Evolutionary conservation across 2,113 vertebrate genomes (phyloP).

Genomic region (Xenus cinereus): DNA sequence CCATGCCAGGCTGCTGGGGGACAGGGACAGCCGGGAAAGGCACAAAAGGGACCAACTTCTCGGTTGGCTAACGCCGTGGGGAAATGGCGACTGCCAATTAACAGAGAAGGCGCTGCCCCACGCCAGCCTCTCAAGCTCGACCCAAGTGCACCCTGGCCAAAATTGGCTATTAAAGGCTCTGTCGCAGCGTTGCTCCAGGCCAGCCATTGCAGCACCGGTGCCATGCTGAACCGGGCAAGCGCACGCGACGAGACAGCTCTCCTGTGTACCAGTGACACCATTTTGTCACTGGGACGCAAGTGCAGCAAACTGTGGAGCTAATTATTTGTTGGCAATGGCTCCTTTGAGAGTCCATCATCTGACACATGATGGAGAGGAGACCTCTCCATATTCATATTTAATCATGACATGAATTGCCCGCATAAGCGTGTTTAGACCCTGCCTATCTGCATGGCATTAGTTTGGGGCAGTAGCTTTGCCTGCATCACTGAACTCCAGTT

Average conservation of each 20-base stretch:
- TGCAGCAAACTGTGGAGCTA: not conserved
- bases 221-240: not conserved
- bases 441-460: not conserved
- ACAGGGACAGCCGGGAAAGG: not conserved
- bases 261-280: constrained; percentile 40
- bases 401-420: not conserved
- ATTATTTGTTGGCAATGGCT: constrained; percentile 4
- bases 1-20: not conserved
- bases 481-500: not conserved
- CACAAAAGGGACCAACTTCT: not conserved
- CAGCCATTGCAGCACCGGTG: not conserved
- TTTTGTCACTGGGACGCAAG: constrained; percentile 48
- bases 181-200: not conserved
- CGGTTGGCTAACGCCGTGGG: fast-evolving
- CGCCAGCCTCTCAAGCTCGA: not conserved
- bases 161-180: not conserved
- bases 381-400: constrained; percentile 32
- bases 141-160: not conserved
- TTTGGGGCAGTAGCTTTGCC: not conserved
- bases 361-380: not conserved
- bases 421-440: not conserved
- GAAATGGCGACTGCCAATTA: not conserved
- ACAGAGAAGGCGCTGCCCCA: not conserved
- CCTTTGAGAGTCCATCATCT: not conserved
- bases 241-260: not conserved